These are phyloP conservation scores for Poliocrania exsul DNA, from an alignment of 2,797 vertebrate genomes.

Conservation along the genomic window DNA sequence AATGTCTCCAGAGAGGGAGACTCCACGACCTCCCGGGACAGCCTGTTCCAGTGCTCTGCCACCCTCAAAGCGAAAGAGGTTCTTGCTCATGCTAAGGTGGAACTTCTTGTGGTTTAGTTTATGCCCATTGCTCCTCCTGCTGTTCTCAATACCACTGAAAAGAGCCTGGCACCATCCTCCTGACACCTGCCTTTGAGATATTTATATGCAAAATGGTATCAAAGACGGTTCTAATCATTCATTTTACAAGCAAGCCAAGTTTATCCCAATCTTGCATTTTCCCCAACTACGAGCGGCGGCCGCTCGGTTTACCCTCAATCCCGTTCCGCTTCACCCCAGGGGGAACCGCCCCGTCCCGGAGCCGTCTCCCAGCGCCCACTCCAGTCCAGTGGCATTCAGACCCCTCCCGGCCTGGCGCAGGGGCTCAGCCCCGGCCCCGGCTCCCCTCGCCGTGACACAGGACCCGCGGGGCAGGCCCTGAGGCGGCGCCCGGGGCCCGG, in stretches of 20 bases:
- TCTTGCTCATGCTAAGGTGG: not conserved
- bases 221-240: accelerated
- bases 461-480: too few relatives aligned
- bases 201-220: accelerated
- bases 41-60: not conserved
- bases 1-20: not conserved
- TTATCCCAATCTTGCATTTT: accelerated
- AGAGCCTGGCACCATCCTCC: too few relatives aligned
- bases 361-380: too few relatives aligned
- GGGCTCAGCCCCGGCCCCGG: too few relatives aligned
- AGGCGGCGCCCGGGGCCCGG: not conserved
- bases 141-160: not conserved
- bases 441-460: too few relatives aligned
- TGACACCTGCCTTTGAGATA: not conserved
- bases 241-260: not conserved
- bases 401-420: too few relatives aligned
- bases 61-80: too few relatives aligned
- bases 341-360: not conserved
- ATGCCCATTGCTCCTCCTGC: not conserved
- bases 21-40: not conserved
- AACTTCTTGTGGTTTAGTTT: not conserved
- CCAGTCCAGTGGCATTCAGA: too few relatives aligned
- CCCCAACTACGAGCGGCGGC: not conserved
- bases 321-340: not conserved
- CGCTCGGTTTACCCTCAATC: too few relatives aligned